Base-by-base conservation (phyloP, 2,113 vertebrate species). In the Penelope pileata region DNA sequence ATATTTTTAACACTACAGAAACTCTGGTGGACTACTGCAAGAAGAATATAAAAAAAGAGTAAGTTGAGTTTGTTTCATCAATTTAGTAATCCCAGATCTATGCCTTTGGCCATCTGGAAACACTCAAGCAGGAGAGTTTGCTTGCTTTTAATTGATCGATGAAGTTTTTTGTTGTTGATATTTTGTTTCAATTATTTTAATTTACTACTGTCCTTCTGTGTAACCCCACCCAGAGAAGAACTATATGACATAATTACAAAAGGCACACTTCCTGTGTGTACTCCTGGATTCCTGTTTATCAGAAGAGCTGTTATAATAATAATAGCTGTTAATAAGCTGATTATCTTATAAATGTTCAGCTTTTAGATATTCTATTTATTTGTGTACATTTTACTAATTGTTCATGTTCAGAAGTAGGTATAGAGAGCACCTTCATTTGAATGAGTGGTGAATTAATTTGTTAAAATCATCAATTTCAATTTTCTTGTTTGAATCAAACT, bases 201-300 rank as follows among this genome's bases (percentile, higher is more conserved):
- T 58, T 62, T 48, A 4, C 6, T 82, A 30, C 9, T 30, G 2
- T 82, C 3, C 3, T 2, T 42, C 19, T 40, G 4, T 6, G 16
- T 58, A 89, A 51, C 38, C 17, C 5, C 14, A 64, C 11, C 30
- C 30, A 45, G 23, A 86, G 16, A 62, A 75, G 22, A 63, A 17
- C 34, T 75, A 7, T 5, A 34, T 34, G 12, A 50, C 14, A n/a
- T n/a, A 56, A 62, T n/a, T 16, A 45, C 26, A 69, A 86, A 88
- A 81, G 1, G 1, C 3, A 7, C 54, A 3, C 34, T 79, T 50
- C 16, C 1, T 7, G 36, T 30, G 19, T 15, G 2, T 3, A 30
- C 1, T 47, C 18, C 51, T 69, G 11, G 27, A 60, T 7, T 58
- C 30, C 53, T 56, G n/a, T n/a, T n/a, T n/a, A n/a, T n/a, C n/a